Evolutionary conservation across 2,113 vertebrate species (phyloP).

Genomic region (Gobius niger): DNA sequence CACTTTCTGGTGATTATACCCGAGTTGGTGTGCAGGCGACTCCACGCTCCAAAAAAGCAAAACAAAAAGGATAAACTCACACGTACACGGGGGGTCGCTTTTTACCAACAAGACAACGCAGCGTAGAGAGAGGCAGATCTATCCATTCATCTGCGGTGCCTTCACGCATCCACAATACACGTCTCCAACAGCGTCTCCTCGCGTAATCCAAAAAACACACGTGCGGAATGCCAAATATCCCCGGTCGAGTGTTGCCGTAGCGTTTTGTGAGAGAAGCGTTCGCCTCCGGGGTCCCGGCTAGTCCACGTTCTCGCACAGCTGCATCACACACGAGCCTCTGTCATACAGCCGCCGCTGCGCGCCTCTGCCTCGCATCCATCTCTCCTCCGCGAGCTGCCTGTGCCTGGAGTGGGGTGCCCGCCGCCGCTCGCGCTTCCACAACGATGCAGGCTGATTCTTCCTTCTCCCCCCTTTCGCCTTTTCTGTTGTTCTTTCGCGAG

Average conservation of each 20-base stretch:
- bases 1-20: slow-evolving; percentile 47
- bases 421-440: slow-evolving; percentile 19
- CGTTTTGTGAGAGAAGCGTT: slow-evolving; percentile 5
- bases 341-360: slow-evolving; percentile 47
- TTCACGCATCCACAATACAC: slow-evolving; percentile 6
- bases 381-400: slow-evolving; percentile 37
- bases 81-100: not conserved
- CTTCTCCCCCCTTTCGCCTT: slow-evolving; percentile 3
- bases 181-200: slow-evolving; percentile 25
- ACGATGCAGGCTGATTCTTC: slow-evolving; percentile 48
- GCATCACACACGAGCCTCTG: slow-evolving; percentile 55
- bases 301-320: slow-evolving; percentile 43
- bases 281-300: slow-evolving; percentile 19
- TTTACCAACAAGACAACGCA: not conserved
- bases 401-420: too few species aligned
- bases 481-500: slow-evolving; percentile 3
- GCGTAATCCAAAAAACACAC: slow-evolving; percentile 33
- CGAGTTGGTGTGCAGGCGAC: slow-evolving; percentile 43
- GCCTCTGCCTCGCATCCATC: slow-evolving; percentile 54
- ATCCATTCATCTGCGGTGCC: not conserved
- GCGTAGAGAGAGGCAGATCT: not conserved
- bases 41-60: slow-evolving; percentile 14
- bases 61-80: not conserved
- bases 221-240: slow-evolving; percentile 39
- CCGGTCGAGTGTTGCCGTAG: slow-evolving; percentile 17